Base-by-base conservation (phyloP, 2,888 invertebrate genomes). In the Dioctria linearis region DNA sequence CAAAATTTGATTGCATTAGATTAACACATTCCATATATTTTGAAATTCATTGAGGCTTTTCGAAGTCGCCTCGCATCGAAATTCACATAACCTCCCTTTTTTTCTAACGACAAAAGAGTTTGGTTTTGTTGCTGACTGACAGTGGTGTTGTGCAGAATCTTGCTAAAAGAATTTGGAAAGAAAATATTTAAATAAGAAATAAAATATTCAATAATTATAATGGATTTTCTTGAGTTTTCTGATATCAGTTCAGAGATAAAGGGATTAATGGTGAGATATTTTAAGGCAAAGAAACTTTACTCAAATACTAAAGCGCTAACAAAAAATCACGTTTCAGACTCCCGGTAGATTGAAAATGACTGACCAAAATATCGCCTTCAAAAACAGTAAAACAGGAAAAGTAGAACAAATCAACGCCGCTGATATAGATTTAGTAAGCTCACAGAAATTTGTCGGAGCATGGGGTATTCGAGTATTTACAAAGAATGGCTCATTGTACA, bases 381-480 rank as follows among this genome's bases (percentile, higher is more conserved):
- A 98, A 88, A 98, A 98, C 88, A 95, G 92, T 83, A 98, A 97
- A 90, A 99, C 98, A 0, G 99, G 99, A 2, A 98, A 98, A 90
- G 96, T 98, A 0, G 98, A 98, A 86, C 96, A 97, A 87, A 93
- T 98, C 83, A 91, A 92, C 51, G 91, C 94, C 0, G 90, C 92
- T 69, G 98, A 99, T 84, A 94, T 99, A 85, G 97, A 98, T 78
- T 90, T 95, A 80, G 95, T 97, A 0, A 95, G 96, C 87, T 98
- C 98, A 91, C 95, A 98, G 87, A 95, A 96, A 86, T 94, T 99
- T 84, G 95, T 97, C 51, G 95, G 96, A 37, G 94, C 94, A 0
- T 95, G 95, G 93, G 98, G 98, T 0, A 89, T 99, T 2, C 92
- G 98, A 78, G 90, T 99, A 43, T 95, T 97, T 85, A 90, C 97